These are phyloP conservation scores for Salvator merianae DNA, from an alignment of 2,113 vertebrate species.

Conservation along the genomic window DNA sequence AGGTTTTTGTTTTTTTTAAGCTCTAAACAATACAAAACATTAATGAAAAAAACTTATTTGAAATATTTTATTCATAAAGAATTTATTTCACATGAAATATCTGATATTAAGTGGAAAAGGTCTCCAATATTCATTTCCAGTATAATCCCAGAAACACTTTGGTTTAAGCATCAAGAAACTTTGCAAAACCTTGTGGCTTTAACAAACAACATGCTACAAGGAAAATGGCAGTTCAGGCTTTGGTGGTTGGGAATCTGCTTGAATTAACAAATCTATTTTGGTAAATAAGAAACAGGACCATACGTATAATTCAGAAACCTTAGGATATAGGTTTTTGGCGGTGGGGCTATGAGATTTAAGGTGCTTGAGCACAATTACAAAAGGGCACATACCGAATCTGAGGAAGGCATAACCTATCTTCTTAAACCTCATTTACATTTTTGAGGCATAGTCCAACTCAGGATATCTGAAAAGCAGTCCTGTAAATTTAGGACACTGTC, in stretches of 20 bases:
- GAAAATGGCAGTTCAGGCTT: background rate
- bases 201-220: background rate
- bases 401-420: background rate
- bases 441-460: too few species aligned
- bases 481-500: too few species aligned
- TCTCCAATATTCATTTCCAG: background rate
- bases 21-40: background rate
- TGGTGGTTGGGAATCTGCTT: background rate
- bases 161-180: background rate
- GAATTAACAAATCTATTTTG: background rate
- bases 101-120: background rate
- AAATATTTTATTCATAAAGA: constrained; percentile 1
- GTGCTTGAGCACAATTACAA: background rate
- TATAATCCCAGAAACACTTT: background rate
- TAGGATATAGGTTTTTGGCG: background rate
- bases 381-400: background rate
- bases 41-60: background rate
- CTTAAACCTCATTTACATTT: background rate
- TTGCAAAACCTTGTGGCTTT: background rate
- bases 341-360: too few species aligned
- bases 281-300: background rate
- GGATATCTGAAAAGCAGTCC: too few species aligned
- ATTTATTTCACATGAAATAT: background rate
- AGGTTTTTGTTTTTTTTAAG: too few species aligned
- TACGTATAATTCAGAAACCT: background rate